Conservation (phyloP, 2,888 invertebrate genomes). For the Creontiades dilutus region DNA sequence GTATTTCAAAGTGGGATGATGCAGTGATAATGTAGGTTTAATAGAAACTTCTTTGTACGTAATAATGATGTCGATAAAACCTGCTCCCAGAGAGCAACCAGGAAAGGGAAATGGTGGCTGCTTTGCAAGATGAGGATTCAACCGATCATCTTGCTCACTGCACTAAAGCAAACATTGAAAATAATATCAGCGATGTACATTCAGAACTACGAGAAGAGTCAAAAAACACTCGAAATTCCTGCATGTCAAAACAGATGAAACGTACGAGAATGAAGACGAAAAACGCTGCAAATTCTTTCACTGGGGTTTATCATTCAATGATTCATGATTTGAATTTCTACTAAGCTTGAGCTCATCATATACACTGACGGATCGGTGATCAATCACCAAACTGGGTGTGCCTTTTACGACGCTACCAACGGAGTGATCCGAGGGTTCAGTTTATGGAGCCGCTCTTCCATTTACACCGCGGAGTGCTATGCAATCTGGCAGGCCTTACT, state of each 20-base stretch:
- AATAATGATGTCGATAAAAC: neutral
- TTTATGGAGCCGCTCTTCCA: no score
- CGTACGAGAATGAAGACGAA: no score
- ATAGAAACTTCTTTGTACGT: neutral
- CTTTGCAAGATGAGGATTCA: neutral
- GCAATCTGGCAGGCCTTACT: no score
- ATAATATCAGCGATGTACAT: neutral
- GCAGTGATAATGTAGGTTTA: neutral
- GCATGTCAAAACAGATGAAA: neutral
- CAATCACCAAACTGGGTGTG: no score
- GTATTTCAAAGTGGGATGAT: neutral
- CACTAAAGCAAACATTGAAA: neutral
- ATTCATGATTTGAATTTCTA: no score
- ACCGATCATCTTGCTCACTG: neutral
- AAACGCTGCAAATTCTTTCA: no score
- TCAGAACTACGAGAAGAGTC: neutral
- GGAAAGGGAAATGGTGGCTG: neutral
- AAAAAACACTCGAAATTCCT: neutral
- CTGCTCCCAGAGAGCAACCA: neutral
- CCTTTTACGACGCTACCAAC: no score
- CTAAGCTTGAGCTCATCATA: no score
- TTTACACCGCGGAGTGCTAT: no score
- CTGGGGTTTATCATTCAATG: no score
- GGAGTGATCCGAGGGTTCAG: no score
- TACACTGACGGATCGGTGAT: no score